Base-by-base conservation (phyloP, 2,113 vertebrate genomes). In the Tonatia bakeri region DNA sequence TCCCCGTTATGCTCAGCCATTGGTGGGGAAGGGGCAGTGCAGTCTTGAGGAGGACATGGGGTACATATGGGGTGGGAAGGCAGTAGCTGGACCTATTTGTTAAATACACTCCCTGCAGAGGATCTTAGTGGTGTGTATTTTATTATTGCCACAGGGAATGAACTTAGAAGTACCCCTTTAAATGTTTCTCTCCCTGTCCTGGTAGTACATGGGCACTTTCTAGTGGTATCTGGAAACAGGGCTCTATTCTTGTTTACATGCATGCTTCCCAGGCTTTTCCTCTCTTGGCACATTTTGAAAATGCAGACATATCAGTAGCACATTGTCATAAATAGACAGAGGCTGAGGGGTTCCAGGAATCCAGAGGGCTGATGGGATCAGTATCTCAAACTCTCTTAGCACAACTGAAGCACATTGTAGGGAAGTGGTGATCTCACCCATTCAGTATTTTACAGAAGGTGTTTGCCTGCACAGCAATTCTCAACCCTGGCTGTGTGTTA, bases 181-280 rank as follows among this genome's bases (percentile, higher is more conserved):
- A 12, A 43, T 24, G 61, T 89, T 85, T 75, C 70, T 73, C 22
- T 87, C 61, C 77, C 33, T 75, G 64, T 40, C 64, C 50, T 93
- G 36, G 40, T 81, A 70, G 88, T 40, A 76, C 52, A 13, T 69
- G 70, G 56, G 56, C 36, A 36, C 86, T 86, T 89, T 61, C 87
- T 61, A n/a, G 28, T 40, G 65, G 38, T 76, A 6, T 89, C 61
- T 73, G 83, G 52, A 61, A 90, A 79, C 5, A 17, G 70, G 33
- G 24, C 64, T 67, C 67, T n/a, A 24, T 12, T 93, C 67, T 85
- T 82, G 50, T 73, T 73, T 67, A 33, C 56, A 7, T 24, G 56
- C 45, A 24, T 28, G n/a, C 24, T 87, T 91, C 9, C 52, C 38
- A 70, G 86, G 50, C 36, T 61, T 81, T 52, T 86, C 50, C n/a